Conservation (phyloP, 2,888 invertebrate genomes). For the Lacanobia wlatinum region DNA sequence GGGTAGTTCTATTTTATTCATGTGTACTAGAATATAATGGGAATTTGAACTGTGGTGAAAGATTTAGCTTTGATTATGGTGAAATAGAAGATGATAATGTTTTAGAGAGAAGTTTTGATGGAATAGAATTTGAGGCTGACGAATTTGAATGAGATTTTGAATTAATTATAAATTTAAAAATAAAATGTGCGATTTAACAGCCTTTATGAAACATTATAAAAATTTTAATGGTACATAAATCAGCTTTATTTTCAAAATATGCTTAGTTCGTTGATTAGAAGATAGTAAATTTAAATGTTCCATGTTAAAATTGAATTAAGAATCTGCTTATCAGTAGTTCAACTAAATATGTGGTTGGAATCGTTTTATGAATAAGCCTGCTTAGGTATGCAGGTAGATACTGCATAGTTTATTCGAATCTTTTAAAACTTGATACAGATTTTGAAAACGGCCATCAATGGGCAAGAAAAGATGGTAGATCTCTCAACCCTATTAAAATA, state of each 20-base stretch:
- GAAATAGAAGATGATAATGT: background rate
- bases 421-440: background rate
- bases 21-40: background rate
- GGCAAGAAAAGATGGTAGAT: too few relatives aligned
- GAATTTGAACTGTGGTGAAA: background rate
- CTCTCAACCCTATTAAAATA: constrained; percentile 5
- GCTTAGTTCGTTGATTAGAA: too few relatives aligned
- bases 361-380: too few relatives aligned
- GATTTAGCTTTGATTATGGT: background rate
- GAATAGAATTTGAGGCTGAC: background rate
- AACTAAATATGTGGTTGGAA: too few relatives aligned
- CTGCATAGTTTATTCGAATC: background rate
- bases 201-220: too few relatives aligned
- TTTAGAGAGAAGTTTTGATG: background rate
- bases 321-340: too few relatives aligned
- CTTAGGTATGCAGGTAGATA: background rate
- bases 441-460: background rate
- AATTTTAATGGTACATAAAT: too few relatives aligned
- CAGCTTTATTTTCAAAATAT: too few relatives aligned
- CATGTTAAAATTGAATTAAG: too few relatives aligned
- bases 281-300: too few relatives aligned
- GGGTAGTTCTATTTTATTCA: constrained; percentile 28
- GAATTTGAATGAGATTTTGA: background rate
- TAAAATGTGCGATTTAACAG: too few relatives aligned
- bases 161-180: too few relatives aligned